Base-by-base conservation (phyloP, 2,797 vertebrate genomes). In the Sus cebifrons region DNA sequence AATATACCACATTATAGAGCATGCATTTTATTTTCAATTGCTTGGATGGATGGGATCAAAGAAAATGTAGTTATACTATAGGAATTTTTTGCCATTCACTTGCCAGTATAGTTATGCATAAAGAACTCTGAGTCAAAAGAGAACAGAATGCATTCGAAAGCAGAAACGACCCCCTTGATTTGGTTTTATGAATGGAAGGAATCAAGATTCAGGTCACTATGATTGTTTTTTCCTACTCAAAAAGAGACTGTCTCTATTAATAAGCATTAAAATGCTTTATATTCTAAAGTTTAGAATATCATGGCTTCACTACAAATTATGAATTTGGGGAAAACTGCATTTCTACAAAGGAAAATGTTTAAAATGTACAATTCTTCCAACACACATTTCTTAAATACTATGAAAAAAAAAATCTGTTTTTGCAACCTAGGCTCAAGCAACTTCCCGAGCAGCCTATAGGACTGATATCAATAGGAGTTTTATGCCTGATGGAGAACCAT, bases 401-500 rank as follows among this genome's bases (percentile, higher is more conserved):
- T 94, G 32, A n/a, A 91, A 92, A 85, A 36, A 89, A 88, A 84
- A 92, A 36, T 36, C 49, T 94, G 25, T 85, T 96, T 94, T 86
- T 79, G 36, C 60, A 97, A 88, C 15, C 49, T 91, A 92, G 49
- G 21, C 52, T 93, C 56, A 77, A 32, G 54, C 78, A 91, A 67
- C 60, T 89, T 16, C 67, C 60, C 54, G 95, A 73, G 67, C 71
- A 36, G 27, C 36, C 54, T 21, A 14, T 36, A 84, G 56, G 96
- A 95, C 23, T 6, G 0, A 86, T 88, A 77, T 90, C 97, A 93
- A 27, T 7, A 1, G 70, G 75, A 96, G 68, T 96, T 90, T 86
- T 92, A 92, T 85, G 49, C 49, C 5, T 2, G 67, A 79, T 75
- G 2, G 29, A 96, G 98, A 98, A 97, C 92, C 87, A 97, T 97